Percentiles rank a stretch among this genome's conserved stretches.
phyloP scores from a whole-genome alignment of 1,140 invertebrate species.

The Drosophila bipectinata region DNA sequence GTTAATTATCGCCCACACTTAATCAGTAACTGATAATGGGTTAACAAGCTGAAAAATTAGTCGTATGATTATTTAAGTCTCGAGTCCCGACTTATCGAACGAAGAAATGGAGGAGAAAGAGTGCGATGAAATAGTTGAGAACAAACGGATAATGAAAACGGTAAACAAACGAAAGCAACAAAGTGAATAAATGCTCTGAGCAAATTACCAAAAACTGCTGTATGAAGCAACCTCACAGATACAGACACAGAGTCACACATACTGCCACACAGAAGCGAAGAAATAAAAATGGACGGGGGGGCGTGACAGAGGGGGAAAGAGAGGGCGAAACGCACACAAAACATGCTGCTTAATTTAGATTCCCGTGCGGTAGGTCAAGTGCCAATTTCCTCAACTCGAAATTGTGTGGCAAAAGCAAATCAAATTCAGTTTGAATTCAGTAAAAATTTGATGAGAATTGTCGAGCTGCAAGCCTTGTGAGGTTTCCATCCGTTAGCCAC shows the following conservation, averaged over 20 bases:
- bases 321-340: slow-evolving; percentile 38
- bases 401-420: slow-evolving; percentile 42
- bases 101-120: not conserved
- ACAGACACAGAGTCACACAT: not conserved
- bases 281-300: not conserved
- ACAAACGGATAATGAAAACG: slow-evolving; percentile 27
- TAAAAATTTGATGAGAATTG: slow-evolving; percentile 26
- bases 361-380: slow-evolving; percentile 78
- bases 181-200: slow-evolving; percentile 28
- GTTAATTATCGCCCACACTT: slow-evolving; percentile 1
- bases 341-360: slow-evolving; percentile 74
- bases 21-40: slow-evolving; percentile 16
- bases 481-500: not conserved
- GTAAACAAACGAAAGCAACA: slow-evolving; percentile 33
- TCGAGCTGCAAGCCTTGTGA: not conserved
- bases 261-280: not conserved
- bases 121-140: slow-evolving; percentile 17
- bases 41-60: slow-evolving; percentile 1
- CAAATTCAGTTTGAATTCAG: slow-evolving; percentile 12
- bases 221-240: not conserved
- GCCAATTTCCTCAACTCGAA: slow-evolving; percentile 67
- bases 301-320: slow-evolving; percentile 1
- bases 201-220: slow-evolving; percentile 36
- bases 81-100: not conserved
- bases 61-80: not conserved